Percentiles rank a stretch among this genome's conserved stretches.
These are phyloP conservation scores for Eupithecia inturbata DNA, from an alignment of 2,888 invertebrate species.

Conservation along the genomic window DNA sequence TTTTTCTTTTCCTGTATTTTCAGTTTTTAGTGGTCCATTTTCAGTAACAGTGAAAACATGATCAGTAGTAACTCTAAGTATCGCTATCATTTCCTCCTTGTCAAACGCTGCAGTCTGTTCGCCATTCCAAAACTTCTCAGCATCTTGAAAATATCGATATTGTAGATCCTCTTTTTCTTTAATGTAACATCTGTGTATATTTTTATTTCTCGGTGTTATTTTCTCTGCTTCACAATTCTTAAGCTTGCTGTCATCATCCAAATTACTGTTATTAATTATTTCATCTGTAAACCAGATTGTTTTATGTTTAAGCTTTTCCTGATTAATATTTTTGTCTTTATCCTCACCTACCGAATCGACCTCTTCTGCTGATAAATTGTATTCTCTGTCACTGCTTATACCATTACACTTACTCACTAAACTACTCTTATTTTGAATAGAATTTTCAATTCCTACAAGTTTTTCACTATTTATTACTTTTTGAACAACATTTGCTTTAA, in stretches of 20 bases:
- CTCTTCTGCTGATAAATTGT: neutral
- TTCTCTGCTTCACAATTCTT: conserved; percentile 5
- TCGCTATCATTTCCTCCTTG: conserved; percentile 2
- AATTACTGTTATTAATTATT: neutral
- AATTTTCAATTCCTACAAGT: conserved; percentile 13
- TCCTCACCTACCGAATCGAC: conserved; percentile 4
- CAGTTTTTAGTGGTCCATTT: neutral
- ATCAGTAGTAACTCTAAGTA: neutral
- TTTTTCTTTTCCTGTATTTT: neutral
- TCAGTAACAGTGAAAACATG: neutral
- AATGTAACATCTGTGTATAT: conserved; percentile 10
- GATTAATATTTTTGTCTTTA: neutral
- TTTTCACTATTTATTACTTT: conserved; percentile 20
- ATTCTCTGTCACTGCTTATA: conserved; percentile 8
- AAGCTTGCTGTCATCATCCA: conserved; percentile 5
- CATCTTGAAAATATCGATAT: conserved; percentile 26
- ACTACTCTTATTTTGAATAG: neutral
- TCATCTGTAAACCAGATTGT: neutral
- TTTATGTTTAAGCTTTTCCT: neutral
- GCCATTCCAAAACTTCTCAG: conserved; percentile 28
- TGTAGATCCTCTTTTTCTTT: conserved; percentile 21
- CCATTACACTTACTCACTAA: neutral
- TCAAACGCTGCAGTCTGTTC: conserved; percentile 4
- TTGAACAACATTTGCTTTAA: conserved; percentile 16
- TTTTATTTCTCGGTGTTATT: neutral